Conservation (phyloP, 2,888 invertebrate genomes). For the Proisotoma minuta region DNA sequence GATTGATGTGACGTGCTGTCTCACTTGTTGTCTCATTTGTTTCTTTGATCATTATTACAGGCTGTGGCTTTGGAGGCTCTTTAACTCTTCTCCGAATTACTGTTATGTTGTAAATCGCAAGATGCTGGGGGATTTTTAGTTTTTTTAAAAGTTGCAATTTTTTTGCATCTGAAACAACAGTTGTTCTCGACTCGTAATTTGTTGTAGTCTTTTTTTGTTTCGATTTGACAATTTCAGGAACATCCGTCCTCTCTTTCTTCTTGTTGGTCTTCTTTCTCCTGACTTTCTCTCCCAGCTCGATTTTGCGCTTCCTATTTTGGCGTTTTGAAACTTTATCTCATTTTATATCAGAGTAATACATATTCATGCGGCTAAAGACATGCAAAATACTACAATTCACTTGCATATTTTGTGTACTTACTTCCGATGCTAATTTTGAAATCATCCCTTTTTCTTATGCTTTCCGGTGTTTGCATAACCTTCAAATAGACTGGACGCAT, state of each 20-base stretch:
- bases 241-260: too few relatives aligned
- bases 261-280: neutral
- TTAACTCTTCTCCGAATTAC: neutral
- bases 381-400: too few relatives aligned
- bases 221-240: neutral
- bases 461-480: neutral
- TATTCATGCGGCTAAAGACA: too few relatives aligned
- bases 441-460: neutral
- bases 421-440: conserved; percentile 10
- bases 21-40: neutral
- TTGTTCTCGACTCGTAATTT: too few relatives aligned
- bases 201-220: neutral
- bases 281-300: neutral
- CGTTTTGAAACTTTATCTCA: conserved; percentile 1
- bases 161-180: neutral
- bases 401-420: conserved; percentile 2
- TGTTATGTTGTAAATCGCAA: neutral
- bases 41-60: neutral
- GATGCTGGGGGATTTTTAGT: neutral
- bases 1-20: neutral
- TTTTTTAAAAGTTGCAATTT: too few relatives aligned
- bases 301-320: neutral
- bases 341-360: too few relatives aligned
- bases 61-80: neutral
- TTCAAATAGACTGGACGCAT: neutral